Conservation (phyloP, 2,113 vertebrate genomes). For the Cephalopterus ornatus region DNA sequence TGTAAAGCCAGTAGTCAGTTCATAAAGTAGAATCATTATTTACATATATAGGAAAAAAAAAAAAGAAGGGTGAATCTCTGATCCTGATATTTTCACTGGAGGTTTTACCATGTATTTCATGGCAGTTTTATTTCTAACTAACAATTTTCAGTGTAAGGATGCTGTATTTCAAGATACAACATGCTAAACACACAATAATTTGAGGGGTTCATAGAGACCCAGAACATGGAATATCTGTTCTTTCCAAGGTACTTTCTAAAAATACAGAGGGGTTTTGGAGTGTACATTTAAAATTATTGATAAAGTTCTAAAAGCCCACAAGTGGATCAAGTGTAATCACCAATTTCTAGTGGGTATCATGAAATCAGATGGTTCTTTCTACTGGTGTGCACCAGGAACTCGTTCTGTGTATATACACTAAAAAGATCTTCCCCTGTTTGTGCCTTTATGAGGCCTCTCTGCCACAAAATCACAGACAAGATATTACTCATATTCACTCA, state of each 20-base stretch:
- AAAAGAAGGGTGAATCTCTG: background rate
- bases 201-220: background rate
- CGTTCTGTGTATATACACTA: background rate
- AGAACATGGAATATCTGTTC: fast-evolving
- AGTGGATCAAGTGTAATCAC: background rate
- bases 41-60: background rate
- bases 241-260: background rate
- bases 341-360: background rate
- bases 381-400: background rate
- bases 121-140: background rate
- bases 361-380: background rate
- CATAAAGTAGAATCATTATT: background rate
- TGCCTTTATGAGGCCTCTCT: too few species aligned
- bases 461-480: background rate
- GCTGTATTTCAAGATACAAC: background rate
- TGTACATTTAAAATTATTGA: background rate
- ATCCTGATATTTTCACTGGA: background rate
- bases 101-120: background rate
- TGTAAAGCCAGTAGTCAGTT: background rate
- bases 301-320: background rate
- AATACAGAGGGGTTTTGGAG: background rate
- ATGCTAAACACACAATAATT: background rate
- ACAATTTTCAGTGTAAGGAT: background rate
- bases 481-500: background rate
- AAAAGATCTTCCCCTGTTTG: background rate